Evolutionary conservation across 2,797 vertebrate genomes (phyloP).

Genomic region (Sebastes variabilis): DNA sequence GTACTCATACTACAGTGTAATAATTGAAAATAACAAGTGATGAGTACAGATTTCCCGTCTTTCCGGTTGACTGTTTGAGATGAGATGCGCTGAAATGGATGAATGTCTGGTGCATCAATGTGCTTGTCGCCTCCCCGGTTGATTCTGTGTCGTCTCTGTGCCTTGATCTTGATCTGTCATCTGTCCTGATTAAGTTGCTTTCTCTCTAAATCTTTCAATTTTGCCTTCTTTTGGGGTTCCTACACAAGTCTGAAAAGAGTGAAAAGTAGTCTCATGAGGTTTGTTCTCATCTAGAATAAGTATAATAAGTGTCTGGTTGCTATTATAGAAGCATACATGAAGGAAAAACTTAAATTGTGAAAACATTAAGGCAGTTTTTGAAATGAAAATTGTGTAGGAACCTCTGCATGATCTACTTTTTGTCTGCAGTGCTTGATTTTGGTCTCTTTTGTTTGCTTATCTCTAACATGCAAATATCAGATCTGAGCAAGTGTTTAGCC

Average conservation of each 20-base stretch:
- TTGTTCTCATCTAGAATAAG: neutral
- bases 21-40: neutral
- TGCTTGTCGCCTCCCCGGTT: constrained; percentile 30
- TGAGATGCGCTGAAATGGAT: constrained; percentile 52
- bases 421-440: constrained; percentile 37
- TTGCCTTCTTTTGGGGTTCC: constrained; percentile 28
- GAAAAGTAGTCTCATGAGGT: neutral
- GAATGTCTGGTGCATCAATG: constrained; percentile 60
- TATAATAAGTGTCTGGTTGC: neutral
- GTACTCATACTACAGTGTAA: neutral
- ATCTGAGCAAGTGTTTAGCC: neutral
- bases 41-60: neutral
- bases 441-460: constrained; percentile 34
- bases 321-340: neutral
- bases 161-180: constrained; percentile 16
- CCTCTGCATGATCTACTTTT: constrained; percentile 29
- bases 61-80: constrained; percentile 41
- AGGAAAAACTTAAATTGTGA: neutral
- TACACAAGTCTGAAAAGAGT: constrained; percentile 21
- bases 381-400: constrained; percentile 41
- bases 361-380: neutral
- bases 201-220: neutral
- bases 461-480: constrained; percentile 13
- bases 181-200: constrained; percentile 9
- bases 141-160: constrained; percentile 26